Evolutionary conservation across 2,888 invertebrate species (phyloP).

Genomic region (Andrena trimmerana): DNA sequence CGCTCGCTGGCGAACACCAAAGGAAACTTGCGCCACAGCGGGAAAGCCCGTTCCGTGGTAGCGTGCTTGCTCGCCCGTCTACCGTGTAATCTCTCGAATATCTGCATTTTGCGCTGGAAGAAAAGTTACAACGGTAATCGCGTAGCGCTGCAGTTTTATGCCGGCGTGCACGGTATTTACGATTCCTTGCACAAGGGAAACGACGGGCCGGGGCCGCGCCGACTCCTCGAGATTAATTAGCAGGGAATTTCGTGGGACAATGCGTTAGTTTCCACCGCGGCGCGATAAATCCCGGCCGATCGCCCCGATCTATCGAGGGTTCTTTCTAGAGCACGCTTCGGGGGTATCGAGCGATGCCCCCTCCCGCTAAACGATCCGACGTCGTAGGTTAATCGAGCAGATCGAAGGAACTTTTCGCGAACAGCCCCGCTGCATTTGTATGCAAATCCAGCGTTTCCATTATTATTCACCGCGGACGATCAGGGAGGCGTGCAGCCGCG

Average conservation of each 20-base stretch:
- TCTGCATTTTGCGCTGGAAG: constrained; percentile 52
- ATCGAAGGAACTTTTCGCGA: constrained; percentile 7
- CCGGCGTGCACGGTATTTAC: constrained; percentile 46
- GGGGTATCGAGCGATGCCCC: not conserved
- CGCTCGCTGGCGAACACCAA: not conserved
- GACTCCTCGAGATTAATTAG: constrained; percentile 14
- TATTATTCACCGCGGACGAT: constrained; percentile 51
- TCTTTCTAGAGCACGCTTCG: not conserved
- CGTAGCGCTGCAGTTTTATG: constrained; percentile 34
- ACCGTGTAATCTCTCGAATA: constrained; percentile 56
- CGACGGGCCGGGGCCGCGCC: not conserved
- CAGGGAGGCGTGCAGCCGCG: constrained; percentile 29
- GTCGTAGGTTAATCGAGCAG: constrained; percentile 36
- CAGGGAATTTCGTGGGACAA: constrained; percentile 20
- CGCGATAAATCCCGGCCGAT: constrained; percentile 2
- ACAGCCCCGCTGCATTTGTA: constrained; percentile 20
- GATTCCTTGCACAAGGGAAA: constrained; percentile 37
- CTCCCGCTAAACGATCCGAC: constrained; percentile 22
- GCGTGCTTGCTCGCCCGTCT: constrained; percentile 44
- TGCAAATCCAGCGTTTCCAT: constrained; percentile 45
- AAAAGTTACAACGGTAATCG: constrained; percentile 61
- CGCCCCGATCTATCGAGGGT: not conserved
- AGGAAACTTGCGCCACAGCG: constrained; percentile 47
- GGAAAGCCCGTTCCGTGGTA: constrained; percentile 58
- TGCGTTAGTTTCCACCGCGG: not conserved